Conservation (phyloP, 2,888 invertebrate species). For the Cremastinae sp. region DNA sequence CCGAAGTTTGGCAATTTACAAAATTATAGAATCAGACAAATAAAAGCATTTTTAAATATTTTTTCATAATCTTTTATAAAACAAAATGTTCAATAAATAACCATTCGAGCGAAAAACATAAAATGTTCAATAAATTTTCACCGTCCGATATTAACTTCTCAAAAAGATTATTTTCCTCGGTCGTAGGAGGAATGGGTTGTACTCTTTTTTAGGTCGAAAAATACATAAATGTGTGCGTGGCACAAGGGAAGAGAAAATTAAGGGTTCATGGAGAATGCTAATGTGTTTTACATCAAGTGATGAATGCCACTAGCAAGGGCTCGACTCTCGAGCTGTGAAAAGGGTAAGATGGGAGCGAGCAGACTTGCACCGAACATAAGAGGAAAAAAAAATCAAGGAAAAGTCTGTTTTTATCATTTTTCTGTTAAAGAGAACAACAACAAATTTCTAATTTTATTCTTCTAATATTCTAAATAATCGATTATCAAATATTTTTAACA, state of each 20-base stretch:
- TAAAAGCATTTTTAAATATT: background rate
- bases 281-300: constrained; percentile 68
- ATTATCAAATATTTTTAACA: too few relatives aligned
- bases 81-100: background rate
- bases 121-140: constrained; percentile 23
- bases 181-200: constrained; percentile 15
- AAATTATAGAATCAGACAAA: background rate
- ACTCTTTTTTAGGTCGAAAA: constrained; percentile 33
- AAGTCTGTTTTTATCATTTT: background rate
- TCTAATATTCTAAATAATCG: too few relatives aligned
- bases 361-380: constrained; percentile 23
- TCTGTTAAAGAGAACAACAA: background rate
- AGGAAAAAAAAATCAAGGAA: constrained; percentile 25
- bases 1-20: constrained; percentile 32
- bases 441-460: too few relatives aligned
- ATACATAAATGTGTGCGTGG: constrained; percentile 29
- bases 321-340: constrained; percentile 49
- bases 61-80: background rate
- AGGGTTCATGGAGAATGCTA: constrained; percentile 68
- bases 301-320: constrained; percentile 38
- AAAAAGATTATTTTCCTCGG: constrained; percentile 34
- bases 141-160: constrained; percentile 14
- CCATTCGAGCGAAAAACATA: background rate
- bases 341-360: constrained; percentile 42
- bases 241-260: constrained; percentile 53